Evolutionary conservation across 2,888 invertebrate genomes (phyloP).

Genomic region (Digitonthophagus gazella): DNA sequence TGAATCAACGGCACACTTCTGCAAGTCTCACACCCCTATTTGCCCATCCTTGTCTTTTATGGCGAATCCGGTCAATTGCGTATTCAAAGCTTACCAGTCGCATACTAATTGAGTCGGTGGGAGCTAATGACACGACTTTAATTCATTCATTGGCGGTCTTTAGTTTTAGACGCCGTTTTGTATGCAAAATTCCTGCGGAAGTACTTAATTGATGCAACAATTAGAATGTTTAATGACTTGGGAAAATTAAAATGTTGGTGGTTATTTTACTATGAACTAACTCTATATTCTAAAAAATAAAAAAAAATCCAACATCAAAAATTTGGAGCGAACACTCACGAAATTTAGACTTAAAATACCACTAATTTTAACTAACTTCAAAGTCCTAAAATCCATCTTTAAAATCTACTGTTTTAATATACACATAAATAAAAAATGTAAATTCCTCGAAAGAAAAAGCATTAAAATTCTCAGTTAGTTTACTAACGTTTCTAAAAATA

Average conservation of each 20-base stretch:
- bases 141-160: background rate
- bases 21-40: background rate
- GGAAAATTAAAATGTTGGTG: no score
- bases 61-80: background rate
- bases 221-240: background rate
- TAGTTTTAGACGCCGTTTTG: background rate
- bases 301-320: no score
- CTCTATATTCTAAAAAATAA: no score
- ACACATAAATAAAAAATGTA: background rate
- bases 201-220: background rate
- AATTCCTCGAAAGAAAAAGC: background rate
- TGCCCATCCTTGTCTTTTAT: background rate
- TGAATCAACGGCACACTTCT: background rate
- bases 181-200: background rate
- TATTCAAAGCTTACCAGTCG: background rate
- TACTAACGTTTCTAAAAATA: background rate
- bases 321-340: no score
- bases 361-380: no score
- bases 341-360: no score
- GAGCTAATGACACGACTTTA: background rate
- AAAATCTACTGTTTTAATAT: no score
- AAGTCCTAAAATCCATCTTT: no score
- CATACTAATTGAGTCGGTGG: background rate
- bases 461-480: background rate
- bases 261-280: no score